Evolutionary conservation across 2,797 vertebrate species (phyloP), one percentile per base, ranked within the genome.

Genomic region (Microctenopoma stevenorrisi): DNA sequence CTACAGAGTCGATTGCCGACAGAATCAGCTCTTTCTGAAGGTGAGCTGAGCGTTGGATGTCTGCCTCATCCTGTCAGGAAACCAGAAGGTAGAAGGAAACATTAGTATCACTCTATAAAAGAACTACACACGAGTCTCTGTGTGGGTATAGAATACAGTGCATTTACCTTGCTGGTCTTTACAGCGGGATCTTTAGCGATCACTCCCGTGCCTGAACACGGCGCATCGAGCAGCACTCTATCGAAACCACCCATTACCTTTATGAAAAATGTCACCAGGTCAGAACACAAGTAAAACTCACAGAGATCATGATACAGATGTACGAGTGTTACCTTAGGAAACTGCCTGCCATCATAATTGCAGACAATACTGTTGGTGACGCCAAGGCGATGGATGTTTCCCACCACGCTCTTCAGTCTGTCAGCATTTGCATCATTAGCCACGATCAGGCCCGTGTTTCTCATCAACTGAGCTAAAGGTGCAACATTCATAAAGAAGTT

Each of bases 231-330:
- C 74, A 99, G 90, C 16, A 98, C 97, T 59, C 98, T 88, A 71
- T 99, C 98, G 14, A 99, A 99, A 13, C 98, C 98, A 46, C 97
- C 96, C 85, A 97, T 94, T 9, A 99, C 96, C 98, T 99, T 68
- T 1, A 18, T 2, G 15, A 2, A 64, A 60, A 43, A 30, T 46
- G 40, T 54, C 16, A 74, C 47, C 48, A 72, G 4, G 30, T 81
- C 35, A 76, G 25, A 5, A 22, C 11, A 42, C 3, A n/a, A 13
- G 14, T 22, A 12, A 25, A 75, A 8, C 16, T 40, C 12, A 30
- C 5, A 44, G 9, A 58, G 2, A 18, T 15, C 7, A 5, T 4
- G 3, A 5, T 51, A 15, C 4, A 18, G 3, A 26, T 42, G 10
- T 33, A 40, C 1, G 9, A 1, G 7, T 3, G 0, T 28, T 74